A percentile compares a stretch with the other conserved stretches of the same genome.
These are phyloP conservation scores for Felis catus DNA, from an alignment of 2,113 vertebrate species.

Conservation along the genomic window F.catus_Fca126_mat1.0 CM031414.1:86638001-86638500, in stretches of 20 bases:
- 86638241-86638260: not conserved
- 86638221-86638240: too few species aligned
- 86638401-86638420: not conserved
- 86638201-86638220: too few species aligned
- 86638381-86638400: not conserved
- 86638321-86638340: not conserved
- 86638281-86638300: not conserved
- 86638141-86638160: too few species aligned
- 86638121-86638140: too few species aligned
- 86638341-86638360: not conserved
- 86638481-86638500: not conserved
- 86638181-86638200: too few species aligned
- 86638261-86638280: not conserved
- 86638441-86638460: not conserved
- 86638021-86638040: constrained; percentile 1
- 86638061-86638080: too few species aligned
- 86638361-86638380: not conserved
- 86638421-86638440: not conserved
- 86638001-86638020: not conserved
- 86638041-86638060: not conserved
- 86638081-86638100: too few species aligned
- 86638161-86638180: too few species aligned
- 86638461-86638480: not conserved
- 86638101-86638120: too few species aligned
- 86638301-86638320: not conserved